Conservation (phyloP, 2,113 vertebrate species). For the Amphiprion ocellaris region DNA sequence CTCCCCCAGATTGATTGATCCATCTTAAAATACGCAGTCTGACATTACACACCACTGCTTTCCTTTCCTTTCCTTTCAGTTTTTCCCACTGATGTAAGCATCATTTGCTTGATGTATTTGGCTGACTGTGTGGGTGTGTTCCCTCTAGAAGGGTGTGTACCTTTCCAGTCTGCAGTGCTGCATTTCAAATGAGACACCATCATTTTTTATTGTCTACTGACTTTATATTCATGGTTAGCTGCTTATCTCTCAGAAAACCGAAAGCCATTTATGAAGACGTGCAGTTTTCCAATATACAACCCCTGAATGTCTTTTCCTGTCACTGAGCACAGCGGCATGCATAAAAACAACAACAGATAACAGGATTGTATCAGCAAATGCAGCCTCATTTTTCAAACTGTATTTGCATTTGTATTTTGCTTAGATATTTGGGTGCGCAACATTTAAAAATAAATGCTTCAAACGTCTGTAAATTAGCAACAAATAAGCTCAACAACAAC, state of each 20-base stretch:
- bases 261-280: slow-evolving; percentile 16
- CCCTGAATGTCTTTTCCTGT: slow-evolving; percentile 4
- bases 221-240: not conserved
- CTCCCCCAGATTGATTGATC: not conserved
- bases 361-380: slow-evolving; percentile 8
- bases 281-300: not conserved
- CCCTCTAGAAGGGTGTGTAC: not conserved
- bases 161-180: slow-evolving; percentile 2
- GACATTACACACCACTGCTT: not conserved
- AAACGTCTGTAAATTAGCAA: no score
- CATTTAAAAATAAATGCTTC: no score
- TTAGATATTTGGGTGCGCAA: no score
- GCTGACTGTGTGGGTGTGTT: slow-evolving; percentile 4
- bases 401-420: not conserved
- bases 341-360: not conserved
- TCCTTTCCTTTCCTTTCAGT: not conserved
- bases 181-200: slow-evolving; percentile 5
- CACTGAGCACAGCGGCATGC: slow-evolving; percentile 11
- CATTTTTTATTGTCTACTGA: slow-evolving; percentile 14
- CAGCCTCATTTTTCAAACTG: not conserved
- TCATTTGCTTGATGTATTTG: slow-evolving; percentile 3
- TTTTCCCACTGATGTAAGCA: not conserved
- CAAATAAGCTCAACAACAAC: no score
- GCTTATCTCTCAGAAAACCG: not conserved
- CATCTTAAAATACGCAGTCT: not conserved